A percentile compares a stretch with the other conserved stretches of the same genome.
These are phyloP conservation scores for Diacarnus erythraeanus DNA, from an alignment of 37 sponge, comb jelly and placozoan species.

Conservation along the genomic window DNA sequence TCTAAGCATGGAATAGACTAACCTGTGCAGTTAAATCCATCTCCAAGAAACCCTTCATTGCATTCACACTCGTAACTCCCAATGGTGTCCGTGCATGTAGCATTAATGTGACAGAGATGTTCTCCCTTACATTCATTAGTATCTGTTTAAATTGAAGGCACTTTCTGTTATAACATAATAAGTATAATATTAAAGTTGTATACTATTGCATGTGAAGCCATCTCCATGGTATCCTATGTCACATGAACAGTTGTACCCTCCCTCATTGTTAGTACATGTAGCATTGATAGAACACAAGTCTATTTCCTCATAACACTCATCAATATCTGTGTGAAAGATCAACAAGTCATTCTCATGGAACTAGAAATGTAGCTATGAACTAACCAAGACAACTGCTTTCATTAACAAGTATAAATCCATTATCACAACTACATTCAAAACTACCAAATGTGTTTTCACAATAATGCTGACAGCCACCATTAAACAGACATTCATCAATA, in stretches of 20 bases:
- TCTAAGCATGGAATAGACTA: too few species aligned
- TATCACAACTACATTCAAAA: constrained; percentile 19
- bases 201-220: constrained; percentile 6
- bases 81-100: too few species aligned
- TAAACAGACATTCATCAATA: constrained; percentile 55
- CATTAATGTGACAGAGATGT: too few species aligned
- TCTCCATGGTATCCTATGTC: constrained; percentile 14
- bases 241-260: constrained; percentile 58
- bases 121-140: too few species aligned
- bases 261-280: constrained; percentile 46
- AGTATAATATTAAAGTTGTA: neutral
- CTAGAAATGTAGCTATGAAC: neutral
- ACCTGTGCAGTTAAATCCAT: too few species aligned
- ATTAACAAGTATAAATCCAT: constrained; percentile 10
- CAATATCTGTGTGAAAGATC: constrained; percentile 41
- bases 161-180: neutral
- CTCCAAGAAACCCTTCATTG: too few species aligned
- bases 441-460: constrained; percentile 17
- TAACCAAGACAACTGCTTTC: neutral
- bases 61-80: too few species aligned
- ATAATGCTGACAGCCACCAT: constrained; percentile 14
- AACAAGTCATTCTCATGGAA: too few species aligned
- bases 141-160: too few species aligned
- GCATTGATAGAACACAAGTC: constrained; percentile 33
- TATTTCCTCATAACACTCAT: constrained; percentile 39